Base-by-base conservation (phyloP, 2,888 invertebrate species). In the Metopia argyrocephala region DNA sequence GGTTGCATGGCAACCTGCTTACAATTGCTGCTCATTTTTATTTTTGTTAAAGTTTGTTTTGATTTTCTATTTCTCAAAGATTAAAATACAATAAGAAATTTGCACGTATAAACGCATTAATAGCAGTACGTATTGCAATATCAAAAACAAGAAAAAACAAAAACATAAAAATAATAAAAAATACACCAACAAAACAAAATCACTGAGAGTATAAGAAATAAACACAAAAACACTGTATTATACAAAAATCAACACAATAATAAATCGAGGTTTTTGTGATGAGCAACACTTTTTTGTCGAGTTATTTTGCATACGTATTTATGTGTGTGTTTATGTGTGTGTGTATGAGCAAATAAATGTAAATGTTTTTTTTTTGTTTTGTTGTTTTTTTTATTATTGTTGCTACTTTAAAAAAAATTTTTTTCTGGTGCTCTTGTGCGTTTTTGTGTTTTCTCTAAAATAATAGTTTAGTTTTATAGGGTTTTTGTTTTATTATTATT, bases 81-180 rank as follows among this genome's bases (percentile, higher is more conserved):
- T 62, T 28, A 79, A 48, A 66, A 79, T 62, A 65, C 20, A 56
- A 62, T 38, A 38, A 12, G 38, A 38, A 31, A 31, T 31, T 31
- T 31, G 31, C 31, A n/a, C n/a, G n/a, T n/a, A n/a, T n/a, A n/a
- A n/a, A n/a, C n/a, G n/a, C n/a, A n/a, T n/a, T n/a, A n/a, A n/a
- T n/a, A n/a, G n/a, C n/a, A n/a, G n/a, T n/a, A n/a, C n/a, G 79
- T 83, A 64, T 82, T 82, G 83, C 84, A 86, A 61, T 23, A 83
- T 82, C 85, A 85, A 84, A 84, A 84, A 83, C 83, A 83, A 84
- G 78, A 57, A 76, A 54, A 75, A 56, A 31, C 20, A 59, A 69
- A 54, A n/a, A n/a, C n/a, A 31, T 31, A 31, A 78, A 21, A 9
- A 46, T 20, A 70, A 23, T 15, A 28, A 28, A 57, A 62, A 12